Evolutionary conservation across 2,888 invertebrate genomes (phyloP), one percentile per base, ranked within the genome.

Genomic region (Steinernema hermaphroditum): DNA sequence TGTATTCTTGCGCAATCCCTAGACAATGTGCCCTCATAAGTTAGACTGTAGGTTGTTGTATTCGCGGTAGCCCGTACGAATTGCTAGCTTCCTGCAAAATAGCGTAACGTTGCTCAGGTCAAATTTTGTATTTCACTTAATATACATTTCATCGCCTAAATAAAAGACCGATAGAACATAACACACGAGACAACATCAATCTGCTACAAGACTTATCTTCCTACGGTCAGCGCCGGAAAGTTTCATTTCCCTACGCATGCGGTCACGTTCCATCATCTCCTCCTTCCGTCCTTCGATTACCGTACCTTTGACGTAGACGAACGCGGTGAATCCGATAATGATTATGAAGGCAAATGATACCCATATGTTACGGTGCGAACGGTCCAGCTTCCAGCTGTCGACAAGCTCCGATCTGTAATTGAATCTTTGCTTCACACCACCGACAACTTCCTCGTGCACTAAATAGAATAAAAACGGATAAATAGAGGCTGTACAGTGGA

Each of bases 381-480:
- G 79, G 73, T 83, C 81, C 22, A 83, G 76, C 16, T 75, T 80
- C 16, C 74, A 76, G 14, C 75, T 72, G 14, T 76, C 77, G 19
- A 83, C 83, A 34, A 83, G 72, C 76, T 83, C 83, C 4, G 82
- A 82, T 69, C 83, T 70, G 71, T 83, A 83, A 29, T 79, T 80
- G 83, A 83, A 83, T 69, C 77, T 46, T 44, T 77, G 77, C 72
- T 50, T 78, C 70, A 80, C 78, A 29, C 81, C 82, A 9, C 76
- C 76, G 24, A 83, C 71, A 0, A 62, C 74, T n/a, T 79, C 73
- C 72, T 82, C 81, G 0, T 81, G 75, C 4, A 37, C n/a, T n/a
- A n/a, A n/a, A n/a, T n/a, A n/a, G n/a, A n/a, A n/a, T n/a, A n/a
- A n/a, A n/a, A n/a, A n/a, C n/a, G n/a, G n/a, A n/a, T n/a, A n/a